These are phyloP conservation scores for Oegoconia quadripuncta DNA, from an alignment of 2,888 invertebrate species.

Conservation along the genomic window DNA sequence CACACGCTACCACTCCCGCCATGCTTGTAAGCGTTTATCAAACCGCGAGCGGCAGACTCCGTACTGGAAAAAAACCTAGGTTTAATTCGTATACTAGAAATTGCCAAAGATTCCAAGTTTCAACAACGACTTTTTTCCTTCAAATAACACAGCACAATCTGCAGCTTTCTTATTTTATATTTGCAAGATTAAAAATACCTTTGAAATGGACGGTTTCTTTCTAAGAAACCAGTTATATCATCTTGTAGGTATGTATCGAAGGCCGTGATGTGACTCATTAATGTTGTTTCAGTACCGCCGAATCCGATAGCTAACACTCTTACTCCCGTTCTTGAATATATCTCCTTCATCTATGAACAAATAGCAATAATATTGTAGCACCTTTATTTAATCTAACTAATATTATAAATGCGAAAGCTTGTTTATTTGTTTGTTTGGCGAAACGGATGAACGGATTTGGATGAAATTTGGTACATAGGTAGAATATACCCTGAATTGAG, in stretches of 20 bases:
- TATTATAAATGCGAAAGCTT: too few species aligned
- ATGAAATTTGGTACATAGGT: too few species aligned
- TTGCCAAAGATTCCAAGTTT: too few species aligned
- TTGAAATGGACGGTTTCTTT: not conserved
- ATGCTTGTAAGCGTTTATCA: constrained; percentile 21
- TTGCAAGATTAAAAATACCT: too few species aligned
- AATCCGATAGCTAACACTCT: constrained; percentile 34
- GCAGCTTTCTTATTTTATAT: too few species aligned
- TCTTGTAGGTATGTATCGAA: not conserved
- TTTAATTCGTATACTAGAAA: not conserved
- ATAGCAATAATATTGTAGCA: too few species aligned
- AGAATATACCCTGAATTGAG: too few species aligned
- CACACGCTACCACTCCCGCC: constrained; percentile 25
- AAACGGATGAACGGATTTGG: too few species aligned
- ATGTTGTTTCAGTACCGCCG: constrained; percentile 27
- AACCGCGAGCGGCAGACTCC: constrained; percentile 25
- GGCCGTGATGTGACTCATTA: constrained; percentile 18
- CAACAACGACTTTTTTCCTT: too few species aligned
- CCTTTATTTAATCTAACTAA: too few species aligned
- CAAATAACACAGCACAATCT: too few species aligned
- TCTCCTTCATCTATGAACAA: constrained; percentile 23
- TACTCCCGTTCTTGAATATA: constrained; percentile 27
- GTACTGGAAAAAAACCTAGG: constrained; percentile 14
- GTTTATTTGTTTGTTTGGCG: too few species aligned
- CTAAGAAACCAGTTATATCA: not conserved